Evolutionary conservation across 2,113 vertebrate species (phyloP), one percentile per base, ranked within the genome.

Genomic region (Zosterops lateralis): DNA sequence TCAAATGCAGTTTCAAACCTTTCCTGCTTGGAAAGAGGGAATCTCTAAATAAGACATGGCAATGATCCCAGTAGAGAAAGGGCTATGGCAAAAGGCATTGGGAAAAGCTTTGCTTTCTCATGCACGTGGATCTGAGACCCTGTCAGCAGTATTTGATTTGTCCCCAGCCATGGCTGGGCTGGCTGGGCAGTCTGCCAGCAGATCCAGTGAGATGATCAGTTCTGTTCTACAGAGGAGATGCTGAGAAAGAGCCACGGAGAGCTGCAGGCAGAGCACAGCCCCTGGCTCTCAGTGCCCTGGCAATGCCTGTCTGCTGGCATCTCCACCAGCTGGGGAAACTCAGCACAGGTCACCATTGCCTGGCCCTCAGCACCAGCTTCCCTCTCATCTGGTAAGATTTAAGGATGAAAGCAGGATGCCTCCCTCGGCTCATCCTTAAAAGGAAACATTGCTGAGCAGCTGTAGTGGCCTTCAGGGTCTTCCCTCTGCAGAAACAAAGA

Each of bases 71-170:
- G 26, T 87, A 85, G 92, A 82, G 54, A 73, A 91, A 83, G 54
- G 77, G 66, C 70, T 48, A 87, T 2, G 4, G 57, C 34, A 38
- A 29, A 28, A 3, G 1, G n/a, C 5, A 3, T 0, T 85, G 56
- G 87, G 84, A 88, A 84, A 93, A 83, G 53, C 65, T 92, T 70
- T 50, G 25, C 68, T 92, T 95, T 88, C 75, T 91, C 53, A 40
- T 26, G 51, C 50, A 19, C 0, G 0, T 62, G 67, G 75, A 44
- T 62, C 67, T 48, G 53, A 54, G 50, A 50, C 2, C 0, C 65
- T 84, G n/a, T 29, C 40, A n/a, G 71, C 79, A 60, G n/a, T 14
- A 32, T 64, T 73, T 85, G 67, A 45, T 71, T 76, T 89, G 67
- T 91, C 36, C 77, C 62, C 71, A 66, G 66, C 0, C 0, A 44